These are phyloP conservation scores for Scrobipalpa atriplicella DNA, from an alignment of 2,888 invertebrate genomes.

Conservation along the genomic window DNA sequence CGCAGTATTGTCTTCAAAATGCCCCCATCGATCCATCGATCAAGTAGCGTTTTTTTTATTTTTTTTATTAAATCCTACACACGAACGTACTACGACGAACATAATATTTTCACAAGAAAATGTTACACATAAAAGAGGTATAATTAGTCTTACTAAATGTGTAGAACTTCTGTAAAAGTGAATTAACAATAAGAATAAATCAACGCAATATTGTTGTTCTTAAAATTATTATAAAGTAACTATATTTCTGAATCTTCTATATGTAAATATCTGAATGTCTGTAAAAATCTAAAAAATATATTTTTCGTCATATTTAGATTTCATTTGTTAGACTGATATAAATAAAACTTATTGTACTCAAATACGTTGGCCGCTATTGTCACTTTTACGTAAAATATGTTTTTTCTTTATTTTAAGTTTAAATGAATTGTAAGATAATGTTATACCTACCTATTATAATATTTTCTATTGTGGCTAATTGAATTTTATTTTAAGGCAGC, in stretches of 20 bases:
- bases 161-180: not conserved
- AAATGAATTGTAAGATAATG: not conserved
- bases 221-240: not conserved
- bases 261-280: slow-evolving; percentile 6
- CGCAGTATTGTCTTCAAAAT: no score
- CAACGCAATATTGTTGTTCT: not conserved
- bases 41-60: no score
- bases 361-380: not conserved
- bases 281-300: not conserved
- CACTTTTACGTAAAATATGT: not conserved
- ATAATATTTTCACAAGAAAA: no score
- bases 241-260: slow-evolving; percentile 15
- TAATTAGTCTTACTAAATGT: not conserved
- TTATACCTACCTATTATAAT: no score
- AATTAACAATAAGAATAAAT: slow-evolving; percentile 8
- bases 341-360: slow-evolving; percentile 9
- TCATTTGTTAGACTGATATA: slow-evolving; percentile 13
- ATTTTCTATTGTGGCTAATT: not conserved
- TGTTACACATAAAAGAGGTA: no score
- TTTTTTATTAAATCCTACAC: no score
- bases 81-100: no score
- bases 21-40: no score
- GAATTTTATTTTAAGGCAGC: slow-evolving; percentile 7
- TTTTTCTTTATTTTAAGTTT: no score
- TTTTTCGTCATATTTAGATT: slow-evolving; percentile 11